phyloP scores from a whole-genome alignment of 2,797 vertebrate genomes.

The Sebastes dallii region DNA sequence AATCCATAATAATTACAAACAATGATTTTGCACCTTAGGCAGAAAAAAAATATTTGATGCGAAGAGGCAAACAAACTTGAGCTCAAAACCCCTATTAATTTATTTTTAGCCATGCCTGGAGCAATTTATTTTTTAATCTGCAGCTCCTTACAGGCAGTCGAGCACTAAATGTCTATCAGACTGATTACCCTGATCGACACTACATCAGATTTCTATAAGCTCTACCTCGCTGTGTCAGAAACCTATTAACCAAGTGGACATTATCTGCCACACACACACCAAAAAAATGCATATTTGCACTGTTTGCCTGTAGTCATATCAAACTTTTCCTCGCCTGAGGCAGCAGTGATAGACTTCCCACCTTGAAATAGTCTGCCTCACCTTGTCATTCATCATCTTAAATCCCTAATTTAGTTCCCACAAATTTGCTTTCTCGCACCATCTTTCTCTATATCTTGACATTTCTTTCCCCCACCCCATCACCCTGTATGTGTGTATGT shows the following conservation, averaged over 20 bases:
- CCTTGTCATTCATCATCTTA: conserved; percentile 41
- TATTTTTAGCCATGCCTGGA: conserved; percentile 7
- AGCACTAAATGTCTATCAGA: conserved; percentile 7
- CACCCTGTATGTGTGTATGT: not conserved
- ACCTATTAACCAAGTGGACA: conserved; percentile 23
- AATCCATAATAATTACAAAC: not conserved
- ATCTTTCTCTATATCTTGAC: conserved; percentile 32
- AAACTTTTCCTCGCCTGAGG: conserved; percentile 17
- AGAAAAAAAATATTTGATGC: conserved; percentile 10
- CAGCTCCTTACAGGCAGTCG: not conserved
- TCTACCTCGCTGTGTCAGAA: conserved; percentile 30
- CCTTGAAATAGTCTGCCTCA: conserved; percentile 8
- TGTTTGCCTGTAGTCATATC: not conserved
- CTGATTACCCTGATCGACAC: conserved; percentile 13
- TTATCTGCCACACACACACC: conserved; percentile 4
- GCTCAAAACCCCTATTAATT: not conserved
- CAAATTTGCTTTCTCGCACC: conserved; percentile 11
- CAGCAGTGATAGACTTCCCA: not conserved
- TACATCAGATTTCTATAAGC: conserved; percentile 22
- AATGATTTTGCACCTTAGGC: conserved; percentile 8
- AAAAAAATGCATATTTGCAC: not conserved
- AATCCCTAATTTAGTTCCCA: conserved; percentile 32
- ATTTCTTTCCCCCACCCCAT: conserved; percentile 2
- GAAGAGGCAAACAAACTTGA: conserved; percentile 20
- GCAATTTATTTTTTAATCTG: conserved; percentile 28